Conservation (phyloP, 2,113 vertebrate species). For the Crotalus viridis region DNA sequence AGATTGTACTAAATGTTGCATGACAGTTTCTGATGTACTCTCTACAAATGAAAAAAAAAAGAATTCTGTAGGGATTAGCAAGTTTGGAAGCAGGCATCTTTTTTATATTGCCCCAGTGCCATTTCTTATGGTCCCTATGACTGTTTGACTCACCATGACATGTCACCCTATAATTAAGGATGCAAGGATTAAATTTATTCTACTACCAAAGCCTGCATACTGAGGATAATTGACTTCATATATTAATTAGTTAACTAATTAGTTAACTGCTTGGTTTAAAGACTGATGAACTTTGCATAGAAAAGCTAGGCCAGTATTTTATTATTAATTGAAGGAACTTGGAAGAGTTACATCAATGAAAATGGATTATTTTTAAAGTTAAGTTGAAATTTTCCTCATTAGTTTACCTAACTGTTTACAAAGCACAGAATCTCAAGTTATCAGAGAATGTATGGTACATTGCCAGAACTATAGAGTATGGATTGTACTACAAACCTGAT, state of each 20-base stretch:
- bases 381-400: slow-evolving; percentile 43
- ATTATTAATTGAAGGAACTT: slow-evolving; percentile 50
- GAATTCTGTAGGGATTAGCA: slow-evolving; percentile 26
- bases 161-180: slow-evolving; percentile 23
- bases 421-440: slow-evolving; percentile 61
- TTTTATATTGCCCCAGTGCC: not conserved
- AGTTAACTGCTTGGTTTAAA: slow-evolving; percentile 39
- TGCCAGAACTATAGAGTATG: slow-evolving; percentile 63
- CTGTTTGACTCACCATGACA: slow-evolving; percentile 10
- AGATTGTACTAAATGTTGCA: slow-evolving; percentile 44
- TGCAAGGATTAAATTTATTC: slow-evolving; percentile 25
- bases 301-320: slow-evolving; percentile 34
- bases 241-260: slow-evolving; percentile 12
- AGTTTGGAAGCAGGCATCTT: slow-evolving; percentile 38
- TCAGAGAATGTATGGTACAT: slow-evolving; percentile 64
- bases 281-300: slow-evolving; percentile 44
- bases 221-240: slow-evolving; percentile 34
- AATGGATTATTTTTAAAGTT: slow-evolving; percentile 38
- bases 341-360: slow-evolving; percentile 29
- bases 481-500: slow-evolving; percentile 68
- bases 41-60: slow-evolving; percentile 32
- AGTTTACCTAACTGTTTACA: slow-evolving; percentile 60
- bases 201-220: slow-evolving; percentile 30
- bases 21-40: slow-evolving; percentile 54
- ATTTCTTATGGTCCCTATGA: slow-evolving; percentile 25